These are phyloP conservation scores for Oscheius sp. DNA, from an alignment of 2,888 invertebrate genomes.

Conservation along the genomic window DNA sequence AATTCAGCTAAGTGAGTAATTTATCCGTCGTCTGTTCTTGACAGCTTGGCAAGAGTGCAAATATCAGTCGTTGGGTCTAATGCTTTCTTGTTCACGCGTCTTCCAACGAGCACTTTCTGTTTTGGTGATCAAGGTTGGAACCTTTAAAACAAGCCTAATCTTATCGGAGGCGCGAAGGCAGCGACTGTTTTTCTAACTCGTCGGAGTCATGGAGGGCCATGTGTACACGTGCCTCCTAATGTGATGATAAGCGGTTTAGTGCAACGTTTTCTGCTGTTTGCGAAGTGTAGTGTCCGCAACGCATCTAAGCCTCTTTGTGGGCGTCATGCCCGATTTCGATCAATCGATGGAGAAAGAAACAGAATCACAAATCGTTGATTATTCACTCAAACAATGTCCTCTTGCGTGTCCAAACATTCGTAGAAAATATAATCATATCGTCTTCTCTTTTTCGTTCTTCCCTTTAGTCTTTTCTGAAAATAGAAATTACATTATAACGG, in stretches of 20 bases:
- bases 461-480: not conserved
- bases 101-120: not conserved
- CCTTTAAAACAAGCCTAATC: not conserved
- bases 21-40: conserved; percentile 22
- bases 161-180: not conserved
- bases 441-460: not conserved
- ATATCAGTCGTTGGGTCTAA: conserved; percentile 11
- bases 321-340: conserved; percentile 34
- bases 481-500: conserved; percentile 21
- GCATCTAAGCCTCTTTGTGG: conserved; percentile 20
- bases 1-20: conserved; percentile 63
- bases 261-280: conserved; percentile 36
- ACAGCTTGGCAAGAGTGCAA: conserved; percentile 28
- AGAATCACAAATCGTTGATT: conserved; percentile 23
- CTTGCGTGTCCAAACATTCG: conserved; percentile 1
- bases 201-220: conserved; percentile 14
- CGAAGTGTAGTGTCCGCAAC: conserved; percentile 28
- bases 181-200: not conserved
- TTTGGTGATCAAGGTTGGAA: not conserved
- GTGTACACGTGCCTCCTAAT: conserved; percentile 36
- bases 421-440: not conserved
- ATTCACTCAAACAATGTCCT: not conserved
- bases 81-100: not conserved
- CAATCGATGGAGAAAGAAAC: conserved; percentile 23
- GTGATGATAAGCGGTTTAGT: conserved; percentile 37